Evolutionary conservation across 2,113 vertebrate genomes (phyloP).

Genomic region (Ia io): DNA sequence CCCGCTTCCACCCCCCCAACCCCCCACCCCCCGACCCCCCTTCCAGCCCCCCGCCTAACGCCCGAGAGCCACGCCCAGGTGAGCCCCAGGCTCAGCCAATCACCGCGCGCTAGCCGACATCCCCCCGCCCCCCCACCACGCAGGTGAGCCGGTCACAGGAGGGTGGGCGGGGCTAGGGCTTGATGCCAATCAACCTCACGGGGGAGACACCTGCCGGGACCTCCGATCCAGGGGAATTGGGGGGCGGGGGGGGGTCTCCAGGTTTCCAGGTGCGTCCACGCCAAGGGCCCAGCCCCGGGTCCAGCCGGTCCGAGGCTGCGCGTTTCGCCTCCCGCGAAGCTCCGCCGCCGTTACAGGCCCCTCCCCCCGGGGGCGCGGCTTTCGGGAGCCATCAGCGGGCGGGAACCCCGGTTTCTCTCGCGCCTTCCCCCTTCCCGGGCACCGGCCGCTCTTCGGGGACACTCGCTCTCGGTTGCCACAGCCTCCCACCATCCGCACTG

Average conservation of each 20-base stretch:
- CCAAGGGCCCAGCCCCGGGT: not conserved
- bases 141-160: no score
- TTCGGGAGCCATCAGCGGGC: not conserved
- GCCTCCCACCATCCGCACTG: not conserved
- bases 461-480: not conserved
- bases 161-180: no score
- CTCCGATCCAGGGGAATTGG: rapidly evolving
- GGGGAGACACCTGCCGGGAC: rapidly evolving
- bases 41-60: not conserved
- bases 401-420: rapidly evolving
- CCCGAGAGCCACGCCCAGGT: not conserved
- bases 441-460: rapidly evolving
- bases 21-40: not conserved
- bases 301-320: rapidly evolving
- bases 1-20: not conserved
- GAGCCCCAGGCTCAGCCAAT: not conserved
- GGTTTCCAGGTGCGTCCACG: not conserved
- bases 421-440: not conserved
- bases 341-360: not conserved
- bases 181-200: rapidly evolving
- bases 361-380: no score
- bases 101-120: not conserved
- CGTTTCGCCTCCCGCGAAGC: not conserved
- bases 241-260: not conserved
- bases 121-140: no score